These are phyloP conservation scores for Dasypolia templi DNA, from an alignment of 2,888 invertebrate species.

Conservation along the genomic window DNA sequence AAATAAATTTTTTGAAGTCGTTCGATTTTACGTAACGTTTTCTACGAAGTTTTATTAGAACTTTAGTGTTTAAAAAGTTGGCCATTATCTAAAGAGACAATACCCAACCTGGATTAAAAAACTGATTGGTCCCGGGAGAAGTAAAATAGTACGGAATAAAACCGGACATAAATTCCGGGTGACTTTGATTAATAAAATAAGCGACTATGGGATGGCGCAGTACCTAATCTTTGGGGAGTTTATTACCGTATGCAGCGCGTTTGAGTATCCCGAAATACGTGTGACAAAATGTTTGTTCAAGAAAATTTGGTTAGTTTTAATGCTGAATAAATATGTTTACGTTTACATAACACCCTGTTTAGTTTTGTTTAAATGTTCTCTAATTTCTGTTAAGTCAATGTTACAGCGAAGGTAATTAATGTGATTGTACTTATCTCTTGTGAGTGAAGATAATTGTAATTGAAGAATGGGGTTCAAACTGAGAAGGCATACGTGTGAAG, in stretches of 20 bases:
- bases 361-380: background rate
- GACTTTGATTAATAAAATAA: conserved; percentile 65
- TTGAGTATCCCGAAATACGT: conserved; percentile 17
- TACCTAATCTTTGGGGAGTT: conserved; percentile 34
- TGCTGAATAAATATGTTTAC: background rate
- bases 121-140: conserved; percentile 34
- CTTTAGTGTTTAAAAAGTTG: conserved; percentile 36
- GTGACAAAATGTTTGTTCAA: conserved; percentile 11
- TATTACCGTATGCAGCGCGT: conserved; percentile 23
- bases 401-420: background rate
- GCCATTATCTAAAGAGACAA: conserved; percentile 38
- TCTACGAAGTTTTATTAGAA: conserved; percentile 19
- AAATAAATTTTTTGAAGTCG: background rate
- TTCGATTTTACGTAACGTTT: background rate
- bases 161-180: conserved; percentile 52
- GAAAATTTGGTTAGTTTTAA: background rate
- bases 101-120: conserved; percentile 52
- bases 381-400: background rate
- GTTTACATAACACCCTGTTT: background rate
- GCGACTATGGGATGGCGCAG: conserved; percentile 22
- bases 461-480: background rate
- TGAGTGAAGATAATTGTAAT: too few species aligned
- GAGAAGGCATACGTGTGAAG: background rate
- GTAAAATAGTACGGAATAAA: conserved; percentile 55
- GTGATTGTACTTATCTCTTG: background rate